Evolutionary conservation across 1,140 invertebrate genomes (phyloP).

Genomic region (Caerostris extrusa): DNA sequence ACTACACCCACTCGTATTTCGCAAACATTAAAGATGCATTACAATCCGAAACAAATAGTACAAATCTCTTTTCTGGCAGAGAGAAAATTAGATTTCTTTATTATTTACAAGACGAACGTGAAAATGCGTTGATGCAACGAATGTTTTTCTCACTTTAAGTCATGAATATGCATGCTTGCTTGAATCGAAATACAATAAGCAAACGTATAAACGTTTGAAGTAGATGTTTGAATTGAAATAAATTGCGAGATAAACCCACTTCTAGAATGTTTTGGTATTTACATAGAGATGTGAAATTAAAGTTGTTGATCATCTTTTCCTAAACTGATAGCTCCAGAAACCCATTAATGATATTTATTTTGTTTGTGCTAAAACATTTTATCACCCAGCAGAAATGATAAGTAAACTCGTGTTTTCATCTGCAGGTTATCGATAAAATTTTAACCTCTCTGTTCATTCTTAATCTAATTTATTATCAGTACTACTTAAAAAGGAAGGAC

Average conservation of each 20-base stretch:
- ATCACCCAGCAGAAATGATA: not conserved
- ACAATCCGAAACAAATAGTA: slow-evolving; percentile 13
- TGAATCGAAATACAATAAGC: too few relatives aligned
- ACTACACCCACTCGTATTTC: slow-evolving; percentile 17
- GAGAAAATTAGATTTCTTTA: not conserved
- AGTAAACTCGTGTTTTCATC: slow-evolving; percentile 32
- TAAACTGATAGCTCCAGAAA: slow-evolving; percentile 33
- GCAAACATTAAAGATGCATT: slow-evolving; percentile 38
- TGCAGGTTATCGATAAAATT: slow-evolving; percentile 19
- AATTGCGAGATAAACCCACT: not conserved
- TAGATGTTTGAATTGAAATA: too few relatives aligned
- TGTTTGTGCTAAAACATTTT: slow-evolving; percentile 5
- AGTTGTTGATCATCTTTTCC: not conserved
- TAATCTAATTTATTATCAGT: slow-evolving; percentile 34
- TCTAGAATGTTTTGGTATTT: slow-evolving; percentile 14
- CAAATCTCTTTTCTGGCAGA: not conserved
- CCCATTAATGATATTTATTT: slow-evolving; percentile 36
- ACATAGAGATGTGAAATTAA: not conserved
- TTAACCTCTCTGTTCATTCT: slow-evolving; percentile 21
- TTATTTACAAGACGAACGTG: not conserved
- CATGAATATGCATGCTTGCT: too few relatives aligned
- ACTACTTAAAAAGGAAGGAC: not conserved
- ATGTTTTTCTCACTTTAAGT: not conserved
- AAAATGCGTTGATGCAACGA: not conserved
- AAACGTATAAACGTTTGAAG: too few relatives aligned